These are phyloP conservation scores for Steinernema scapterisci DNA, from an alignment of 2,888 invertebrate genomes.

Conservation along the genomic window DNA sequence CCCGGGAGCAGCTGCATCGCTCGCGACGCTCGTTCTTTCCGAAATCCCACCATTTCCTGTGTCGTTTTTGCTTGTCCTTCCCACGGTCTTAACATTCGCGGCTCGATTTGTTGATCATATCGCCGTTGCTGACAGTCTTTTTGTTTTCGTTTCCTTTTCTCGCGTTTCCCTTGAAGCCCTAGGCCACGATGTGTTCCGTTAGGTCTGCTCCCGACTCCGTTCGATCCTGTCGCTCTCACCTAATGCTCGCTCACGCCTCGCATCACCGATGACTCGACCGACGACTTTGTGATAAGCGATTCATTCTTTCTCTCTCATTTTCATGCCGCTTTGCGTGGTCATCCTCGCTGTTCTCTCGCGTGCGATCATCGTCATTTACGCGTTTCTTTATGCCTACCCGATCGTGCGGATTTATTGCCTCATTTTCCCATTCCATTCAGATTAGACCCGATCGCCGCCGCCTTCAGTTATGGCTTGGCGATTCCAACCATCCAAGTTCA, in stretches of 20 bases:
- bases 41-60: not conserved
- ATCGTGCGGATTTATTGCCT: not conserved
- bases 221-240: not conserved
- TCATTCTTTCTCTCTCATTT: constrained; percentile 7
- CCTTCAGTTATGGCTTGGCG: constrained; percentile 70
- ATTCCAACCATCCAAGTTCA: constrained; percentile 96
- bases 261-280: not conserved
- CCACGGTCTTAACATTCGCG: not conserved
- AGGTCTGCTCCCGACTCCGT: not conserved
- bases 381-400: not conserved
- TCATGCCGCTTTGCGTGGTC: not conserved
- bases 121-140: not conserved
- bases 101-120: not conserved
- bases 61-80: not conserved
- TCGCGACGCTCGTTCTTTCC: no score
- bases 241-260: not conserved
- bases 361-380: not conserved
- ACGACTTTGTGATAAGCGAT: constrained; percentile 6
- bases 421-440: constrained; percentile 1
- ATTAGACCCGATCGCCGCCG: constrained; percentile 4
- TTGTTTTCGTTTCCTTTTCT: constrained; percentile 5
- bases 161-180: not conserved
- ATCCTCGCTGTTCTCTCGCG: not conserved
- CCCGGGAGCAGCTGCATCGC: no score
- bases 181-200: not conserved